These are phyloP conservation scores for Pelecanoides urinatrix DNA, from an alignment of 2,113 vertebrate genomes.

Conservation along the genomic window DNA sequence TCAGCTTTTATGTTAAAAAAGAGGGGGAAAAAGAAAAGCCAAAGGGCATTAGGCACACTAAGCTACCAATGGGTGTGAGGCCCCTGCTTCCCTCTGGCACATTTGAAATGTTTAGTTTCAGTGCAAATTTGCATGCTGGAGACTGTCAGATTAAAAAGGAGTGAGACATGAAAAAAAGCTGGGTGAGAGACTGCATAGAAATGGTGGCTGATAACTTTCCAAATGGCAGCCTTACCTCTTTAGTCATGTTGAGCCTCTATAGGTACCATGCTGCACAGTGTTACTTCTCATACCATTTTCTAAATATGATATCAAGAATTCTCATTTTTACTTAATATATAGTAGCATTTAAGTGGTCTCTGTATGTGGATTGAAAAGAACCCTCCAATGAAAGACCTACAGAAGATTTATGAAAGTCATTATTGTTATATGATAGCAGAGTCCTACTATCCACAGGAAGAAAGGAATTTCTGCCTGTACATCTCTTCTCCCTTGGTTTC, in stretches of 20 bases:
- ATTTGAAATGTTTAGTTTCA: not conserved
- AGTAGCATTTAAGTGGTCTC: not conserved
- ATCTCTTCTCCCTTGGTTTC: not conserved
- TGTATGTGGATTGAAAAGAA: not conserved
- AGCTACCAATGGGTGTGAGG: conserved; percentile 26
- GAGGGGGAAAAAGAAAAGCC: not conserved
- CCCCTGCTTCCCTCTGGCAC: not conserved
- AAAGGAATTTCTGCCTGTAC: conserved; percentile 16
- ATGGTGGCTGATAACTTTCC: not conserved
- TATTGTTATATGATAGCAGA: conserved; percentile 11
- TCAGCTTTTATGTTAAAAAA: conserved; percentile 9
- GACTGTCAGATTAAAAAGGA: conserved; percentile 22
- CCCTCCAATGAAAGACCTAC: not conserved
- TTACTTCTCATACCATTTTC: not conserved
- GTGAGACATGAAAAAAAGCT: conserved; percentile 9
- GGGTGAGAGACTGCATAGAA: conserved; percentile 22
- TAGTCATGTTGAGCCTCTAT: not conserved
- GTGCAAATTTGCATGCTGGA: conserved; percentile 4
- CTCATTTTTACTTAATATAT: not conserved
- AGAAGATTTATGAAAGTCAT: conserved; percentile 58
- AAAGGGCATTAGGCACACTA: not conserved
- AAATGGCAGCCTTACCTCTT: not conserved
- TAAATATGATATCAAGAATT: not conserved
- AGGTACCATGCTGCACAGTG: not conserved
- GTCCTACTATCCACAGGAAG: not conserved